These are phyloP conservation scores for Oscheius sp. DNA, from an alignment of 1,140 invertebrate genomes.

Conservation along the genomic window DNA sequence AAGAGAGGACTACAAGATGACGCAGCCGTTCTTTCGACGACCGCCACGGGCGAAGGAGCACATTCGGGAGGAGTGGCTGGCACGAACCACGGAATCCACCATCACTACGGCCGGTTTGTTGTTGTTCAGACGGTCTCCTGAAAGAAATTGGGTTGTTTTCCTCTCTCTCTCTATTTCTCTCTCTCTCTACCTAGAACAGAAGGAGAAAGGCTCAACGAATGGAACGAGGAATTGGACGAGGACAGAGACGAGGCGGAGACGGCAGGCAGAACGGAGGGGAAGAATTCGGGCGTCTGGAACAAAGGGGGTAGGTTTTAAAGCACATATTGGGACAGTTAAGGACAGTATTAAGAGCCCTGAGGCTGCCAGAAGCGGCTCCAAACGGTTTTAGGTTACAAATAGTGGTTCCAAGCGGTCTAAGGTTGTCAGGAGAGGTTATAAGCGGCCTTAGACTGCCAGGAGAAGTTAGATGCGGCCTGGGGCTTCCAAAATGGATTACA, in stretches of 20 bases:
- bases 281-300: too few species aligned
- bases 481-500: too few species aligned
- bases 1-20: neutral
- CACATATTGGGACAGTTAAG: neutral
- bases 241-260: neutral
- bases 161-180: neutral
- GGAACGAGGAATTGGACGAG: neutral
- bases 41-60: neutral
- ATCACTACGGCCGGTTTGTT: neutral
- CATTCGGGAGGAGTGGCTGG: neutral
- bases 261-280: neutral
- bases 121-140: constrained; percentile 7
- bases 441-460: too few species aligned
- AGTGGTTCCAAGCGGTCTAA: too few species aligned
- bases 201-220: neutral
- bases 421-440: too few species aligned
- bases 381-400: too few species aligned
- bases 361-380: too few species aligned
- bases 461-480: too few species aligned
- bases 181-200: neutral
- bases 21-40: neutral
- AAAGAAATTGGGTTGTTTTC: neutral
- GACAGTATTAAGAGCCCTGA: neutral
- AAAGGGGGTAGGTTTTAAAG: neutral
- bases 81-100: neutral